Evolutionary conservation across 2,797 vertebrate species (phyloP).

Genomic region (Melanotaenia nigrans): DNA sequence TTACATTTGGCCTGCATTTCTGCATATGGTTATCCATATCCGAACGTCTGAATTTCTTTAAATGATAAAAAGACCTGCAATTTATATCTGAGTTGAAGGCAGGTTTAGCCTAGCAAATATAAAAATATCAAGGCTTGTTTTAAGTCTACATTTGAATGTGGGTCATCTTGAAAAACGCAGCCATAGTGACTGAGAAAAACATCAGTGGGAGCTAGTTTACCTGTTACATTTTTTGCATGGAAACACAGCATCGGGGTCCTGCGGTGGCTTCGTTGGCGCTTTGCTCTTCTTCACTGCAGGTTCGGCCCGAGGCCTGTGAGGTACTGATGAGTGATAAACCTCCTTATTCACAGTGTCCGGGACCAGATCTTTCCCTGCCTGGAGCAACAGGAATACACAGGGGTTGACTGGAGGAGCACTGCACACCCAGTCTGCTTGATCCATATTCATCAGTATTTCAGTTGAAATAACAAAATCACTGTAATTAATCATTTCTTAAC

Average conservation of each 20-base stretch:
- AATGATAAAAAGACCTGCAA: not conserved
- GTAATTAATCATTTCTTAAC: not conserved
- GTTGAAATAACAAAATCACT: not conserved
- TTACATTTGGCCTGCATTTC: not conserved
- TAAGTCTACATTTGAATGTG: not conserved
- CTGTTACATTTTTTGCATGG: constrained; percentile 97
- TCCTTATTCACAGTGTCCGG: constrained; percentile 68
- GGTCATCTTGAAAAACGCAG: not conserved
- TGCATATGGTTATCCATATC: not conserved
- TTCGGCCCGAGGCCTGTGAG: constrained; percentile 59
- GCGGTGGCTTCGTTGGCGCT: constrained; percentile 58
- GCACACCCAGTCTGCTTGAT: not conserved
- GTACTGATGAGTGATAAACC: constrained; percentile 16
- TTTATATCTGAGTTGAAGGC: not conserved
- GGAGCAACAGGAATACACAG: not conserved
- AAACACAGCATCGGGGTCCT: constrained; percentile 80
- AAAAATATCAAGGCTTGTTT: not conserved
- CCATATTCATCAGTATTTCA: not conserved
- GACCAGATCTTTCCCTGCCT: constrained; percentile 82
- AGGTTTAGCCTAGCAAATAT: not conserved
- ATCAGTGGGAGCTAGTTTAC: constrained; percentile 60
- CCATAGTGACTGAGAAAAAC: not conserved
- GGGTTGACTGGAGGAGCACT: not conserved
- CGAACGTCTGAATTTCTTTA: not conserved
- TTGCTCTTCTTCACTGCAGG: constrained; percentile 65